These are phyloP conservation scores for Diorhabda sublineata DNA, from an alignment of 1,140 invertebrate species.

Conservation along the genomic window DNA sequence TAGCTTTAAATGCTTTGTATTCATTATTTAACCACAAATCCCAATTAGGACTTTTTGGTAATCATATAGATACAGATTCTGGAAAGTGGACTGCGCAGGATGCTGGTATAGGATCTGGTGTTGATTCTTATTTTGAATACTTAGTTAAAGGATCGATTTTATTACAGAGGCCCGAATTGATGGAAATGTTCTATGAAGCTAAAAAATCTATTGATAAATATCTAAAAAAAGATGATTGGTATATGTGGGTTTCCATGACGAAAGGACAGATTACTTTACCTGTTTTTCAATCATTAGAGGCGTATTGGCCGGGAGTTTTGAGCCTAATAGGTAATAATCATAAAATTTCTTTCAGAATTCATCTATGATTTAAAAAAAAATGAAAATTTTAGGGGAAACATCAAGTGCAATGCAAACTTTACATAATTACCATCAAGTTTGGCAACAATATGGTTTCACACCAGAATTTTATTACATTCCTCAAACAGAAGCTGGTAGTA, in stretches of 20 bases:
- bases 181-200: slow-evolving; percentile 87
- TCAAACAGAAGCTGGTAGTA: slow-evolving; percentile 74
- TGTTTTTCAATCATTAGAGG: slow-evolving; percentile 96
- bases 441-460: slow-evolving; percentile 94
- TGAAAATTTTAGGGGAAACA: slow-evolving; percentile 67
- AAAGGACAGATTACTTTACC: slow-evolving; percentile 93
- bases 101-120: slow-evolving; percentile 84
- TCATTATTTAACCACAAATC: slow-evolving; percentile 84
- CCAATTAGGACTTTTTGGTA: slow-evolving; percentile 87
- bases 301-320: slow-evolving; percentile 96
- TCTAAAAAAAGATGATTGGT: slow-evolving; percentile 90
- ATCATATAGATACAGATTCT: slow-evolving; percentile 93
- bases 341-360: background rate
- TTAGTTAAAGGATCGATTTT: slow-evolving; percentile 89
- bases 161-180: slow-evolving; percentile 77
- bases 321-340: slow-evolving; percentile 71
- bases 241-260: slow-evolving; percentile 94
- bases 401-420: slow-evolving; percentile 87
- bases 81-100: slow-evolving; percentile 97
- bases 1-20: slow-evolving; percentile 88
- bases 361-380: background rate
- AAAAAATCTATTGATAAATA: slow-evolving; percentile 82
- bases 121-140: slow-evolving; percentile 99
- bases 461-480: slow-evolving; percentile 97
- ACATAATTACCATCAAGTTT: slow-evolving; percentile 93